These are phyloP conservation scores for Penaeus japonicus DNA, from an alignment of 1,140 invertebrate genomes.

Conservation along the genomic window DNA sequence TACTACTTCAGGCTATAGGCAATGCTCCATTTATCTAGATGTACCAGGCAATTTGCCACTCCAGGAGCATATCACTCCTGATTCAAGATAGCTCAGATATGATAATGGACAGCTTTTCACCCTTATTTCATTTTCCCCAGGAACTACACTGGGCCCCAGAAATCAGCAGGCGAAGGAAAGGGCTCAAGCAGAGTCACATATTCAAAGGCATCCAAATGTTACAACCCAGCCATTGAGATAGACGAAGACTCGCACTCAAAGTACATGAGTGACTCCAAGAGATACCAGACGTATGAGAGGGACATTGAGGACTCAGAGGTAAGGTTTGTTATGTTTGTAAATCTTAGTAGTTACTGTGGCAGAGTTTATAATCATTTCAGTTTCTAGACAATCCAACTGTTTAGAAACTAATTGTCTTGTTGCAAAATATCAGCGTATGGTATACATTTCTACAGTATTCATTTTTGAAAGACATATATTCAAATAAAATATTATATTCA, in stretches of 20 bases:
- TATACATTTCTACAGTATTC: no score
- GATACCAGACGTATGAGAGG: slow-evolving; percentile 72
- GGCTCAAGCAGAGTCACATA: slow-evolving; percentile 56
- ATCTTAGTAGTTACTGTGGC: no score
- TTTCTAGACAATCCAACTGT: no score
- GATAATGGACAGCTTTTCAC: background rate
- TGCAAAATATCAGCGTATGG: no score
- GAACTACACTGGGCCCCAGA: slow-evolving; percentile 82
- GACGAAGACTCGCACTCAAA: slow-evolving; percentile 88
- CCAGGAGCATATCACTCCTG: no score
- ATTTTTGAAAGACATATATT: background rate
- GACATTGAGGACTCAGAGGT: slow-evolving; percentile 83
- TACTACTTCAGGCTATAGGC: no score
- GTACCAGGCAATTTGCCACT: no score
- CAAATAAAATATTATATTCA: background rate
- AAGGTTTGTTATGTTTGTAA: slow-evolving; percentile 9
- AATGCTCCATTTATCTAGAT: no score
- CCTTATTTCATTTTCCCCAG: slow-evolving; percentile 64
- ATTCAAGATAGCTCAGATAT: background rate
- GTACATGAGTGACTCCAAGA: slow-evolving; percentile 72
- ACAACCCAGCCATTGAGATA: slow-evolving; percentile 84
- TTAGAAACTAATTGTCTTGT: no score
- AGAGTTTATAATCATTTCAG: no score
- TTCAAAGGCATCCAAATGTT: slow-evolving; percentile 62
- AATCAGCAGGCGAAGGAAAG: slow-evolving; percentile 71